A percentile compares a stretch with the other conserved stretches of the same genome.
These are phyloP conservation scores for Dascyllus trimaculatus DNA, from an alignment of 2,113 vertebrate species.

Conservation along the genomic window DNA sequence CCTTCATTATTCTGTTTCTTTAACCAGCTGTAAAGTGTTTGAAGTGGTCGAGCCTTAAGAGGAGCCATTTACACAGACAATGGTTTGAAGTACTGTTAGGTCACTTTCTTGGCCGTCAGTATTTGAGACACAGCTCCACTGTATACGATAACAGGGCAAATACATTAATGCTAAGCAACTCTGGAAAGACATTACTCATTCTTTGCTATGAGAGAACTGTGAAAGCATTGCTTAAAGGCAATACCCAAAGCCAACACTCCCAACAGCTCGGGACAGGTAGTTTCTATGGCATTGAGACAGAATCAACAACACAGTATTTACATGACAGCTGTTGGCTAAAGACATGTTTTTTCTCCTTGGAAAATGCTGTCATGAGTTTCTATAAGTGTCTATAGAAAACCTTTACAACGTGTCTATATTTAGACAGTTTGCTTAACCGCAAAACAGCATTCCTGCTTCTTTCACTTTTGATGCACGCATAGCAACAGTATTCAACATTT, in stretches of 20 bases:
- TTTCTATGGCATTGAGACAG: slow-evolving; percentile 75
- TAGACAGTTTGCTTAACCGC: background rate
- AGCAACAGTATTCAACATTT: background rate
- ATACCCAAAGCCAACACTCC: slow-evolving; percentile 62
- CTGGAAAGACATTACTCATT: slow-evolving; percentile 73
- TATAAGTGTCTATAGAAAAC: slow-evolving; percentile 24
- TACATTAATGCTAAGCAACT: slow-evolving; percentile 57
- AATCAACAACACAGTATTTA: slow-evolving; percentile 73
- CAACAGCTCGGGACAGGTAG: slow-evolving; percentile 75
- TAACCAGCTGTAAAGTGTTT: slow-evolving; percentile 66
- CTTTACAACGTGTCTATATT: background rate
- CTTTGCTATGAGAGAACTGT: slow-evolving; percentile 62
- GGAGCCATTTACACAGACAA: slow-evolving; percentile 56
- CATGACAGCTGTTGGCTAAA: slow-evolving; percentile 72
- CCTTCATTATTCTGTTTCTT: slow-evolving; percentile 61
- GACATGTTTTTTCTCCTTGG: slow-evolving; percentile 35
- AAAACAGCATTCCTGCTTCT: slow-evolving; percentile 1
- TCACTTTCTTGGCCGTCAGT: slow-evolving; percentile 42
- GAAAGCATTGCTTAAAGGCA: slow-evolving; percentile 72
- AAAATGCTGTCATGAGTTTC: slow-evolving; percentile 53
- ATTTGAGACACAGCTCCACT: slow-evolving; percentile 38
- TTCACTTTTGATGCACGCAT: background rate
- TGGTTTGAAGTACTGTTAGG: slow-evolving; percentile 34
- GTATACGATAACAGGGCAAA: slow-evolving; percentile 60
- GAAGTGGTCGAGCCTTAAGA: slow-evolving; percentile 59